Evolutionary conservation across 2,888 invertebrate species (phyloP).

Genomic region (Patella depressa): DNA sequence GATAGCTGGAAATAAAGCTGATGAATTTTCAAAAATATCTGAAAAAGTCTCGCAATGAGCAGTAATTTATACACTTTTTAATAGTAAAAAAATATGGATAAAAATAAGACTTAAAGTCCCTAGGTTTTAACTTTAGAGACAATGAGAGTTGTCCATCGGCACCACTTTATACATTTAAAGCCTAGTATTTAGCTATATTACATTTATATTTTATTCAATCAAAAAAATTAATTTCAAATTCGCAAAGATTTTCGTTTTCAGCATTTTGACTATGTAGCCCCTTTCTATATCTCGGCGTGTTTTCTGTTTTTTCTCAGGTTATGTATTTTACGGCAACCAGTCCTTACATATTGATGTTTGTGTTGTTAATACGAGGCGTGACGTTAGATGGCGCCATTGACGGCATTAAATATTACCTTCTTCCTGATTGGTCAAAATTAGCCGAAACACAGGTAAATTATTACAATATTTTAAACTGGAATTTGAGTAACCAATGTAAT

Average conservation of each 20-base stretch:
- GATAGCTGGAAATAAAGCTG: constrained; percentile 3
- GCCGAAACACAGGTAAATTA: constrained; percentile 51
- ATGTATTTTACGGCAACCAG: constrained; percentile 69
- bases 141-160: background rate
- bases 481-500: too few relatives aligned
- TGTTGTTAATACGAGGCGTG: constrained; percentile 66
- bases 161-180: background rate
- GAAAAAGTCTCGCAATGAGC: too few relatives aligned
- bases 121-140: background rate
- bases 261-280: background rate
- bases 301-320: constrained; percentile 54
- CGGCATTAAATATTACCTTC: constrained; percentile 65
- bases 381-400: constrained; percentile 63
- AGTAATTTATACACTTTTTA: too few relatives aligned
- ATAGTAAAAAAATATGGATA: too few relatives aligned
- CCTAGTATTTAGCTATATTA: too few relatives aligned
- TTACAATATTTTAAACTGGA: too few relatives aligned
- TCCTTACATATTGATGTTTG: constrained; percentile 66
- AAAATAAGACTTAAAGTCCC: too few relatives aligned
- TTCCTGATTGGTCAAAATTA: constrained; percentile 62
- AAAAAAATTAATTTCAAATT: background rate
- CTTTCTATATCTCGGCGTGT: constrained; percentile 6
- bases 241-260: constrained; percentile 2
- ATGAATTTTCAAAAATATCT: too few relatives aligned
- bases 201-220: background rate